These are phyloP conservation scores for Semnornis frantzii DNA, from an alignment of 2,113 vertebrate genomes.

Conservation along the genomic window DNA sequence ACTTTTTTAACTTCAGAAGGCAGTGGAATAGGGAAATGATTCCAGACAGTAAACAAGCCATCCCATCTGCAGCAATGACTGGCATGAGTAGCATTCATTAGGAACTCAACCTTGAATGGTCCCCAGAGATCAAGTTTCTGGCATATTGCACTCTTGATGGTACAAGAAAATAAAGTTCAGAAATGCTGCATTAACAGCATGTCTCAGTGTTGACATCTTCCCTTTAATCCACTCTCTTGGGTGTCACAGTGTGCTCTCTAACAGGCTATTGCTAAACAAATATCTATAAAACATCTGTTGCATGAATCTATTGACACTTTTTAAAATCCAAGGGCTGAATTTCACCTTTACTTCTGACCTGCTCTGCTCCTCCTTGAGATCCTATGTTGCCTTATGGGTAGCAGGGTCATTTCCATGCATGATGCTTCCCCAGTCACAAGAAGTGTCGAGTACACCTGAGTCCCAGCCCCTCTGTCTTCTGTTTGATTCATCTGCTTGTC, in stretches of 20 bases:
- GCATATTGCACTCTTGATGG: not conserved
- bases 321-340: not conserved
- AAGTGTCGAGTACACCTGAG: not conserved
- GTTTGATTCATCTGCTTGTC: not conserved
- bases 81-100: not conserved
- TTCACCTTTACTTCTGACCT: not conserved
- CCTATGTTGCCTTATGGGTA: not conserved
- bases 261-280: not conserved
- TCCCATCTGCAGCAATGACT: not conserved
- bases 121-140: constrained; percentile 22
- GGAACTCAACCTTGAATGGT: constrained; percentile 1
- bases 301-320: not conserved
- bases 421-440: not conserved
- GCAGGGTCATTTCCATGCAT: not conserved
- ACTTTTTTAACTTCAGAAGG: not conserved
- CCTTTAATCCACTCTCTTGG: not conserved
- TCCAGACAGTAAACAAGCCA: constrained; percentile 18
- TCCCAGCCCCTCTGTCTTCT: not conserved
- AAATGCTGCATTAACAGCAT: not conserved
- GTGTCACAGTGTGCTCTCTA: not conserved
- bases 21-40: constrained; percentile 24
- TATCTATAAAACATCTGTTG: not conserved
- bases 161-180: not conserved
- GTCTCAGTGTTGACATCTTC: not conserved
- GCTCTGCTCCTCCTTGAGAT: not conserved